Base-by-base conservation (phyloP, 2,888 invertebrate genomes). In the Luffia ferchaultella region DNA sequence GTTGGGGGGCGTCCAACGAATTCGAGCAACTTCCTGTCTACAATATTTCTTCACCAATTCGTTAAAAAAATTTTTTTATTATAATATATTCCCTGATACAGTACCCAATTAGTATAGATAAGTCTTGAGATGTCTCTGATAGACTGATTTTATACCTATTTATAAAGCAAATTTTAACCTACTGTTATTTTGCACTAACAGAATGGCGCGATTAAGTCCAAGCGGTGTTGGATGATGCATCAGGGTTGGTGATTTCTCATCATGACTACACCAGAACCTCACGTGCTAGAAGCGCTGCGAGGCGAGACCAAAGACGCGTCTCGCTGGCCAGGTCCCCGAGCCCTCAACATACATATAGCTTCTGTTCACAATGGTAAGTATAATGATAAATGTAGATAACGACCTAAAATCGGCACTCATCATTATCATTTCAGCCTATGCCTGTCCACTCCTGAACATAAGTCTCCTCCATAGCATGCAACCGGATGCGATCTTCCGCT, bases 301-400 rank as follows among this genome's bases (percentile, higher is more conserved):
- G 85, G 85, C 50, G 68, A 65, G 65, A 73, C 77, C 40, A 65
- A 70, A 50, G 69, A 69, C 54, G 70, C 72, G 58, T 77, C 77
- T 62, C 78, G 79, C 66, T 85, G 85, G 76, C 87, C 88, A 2
- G 86, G 87, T 45, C 86, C 88, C 2, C 74, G 88, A 16, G 82
- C 85, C 44, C 82, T 87, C 61, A 88, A 88, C 68, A 85, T 88
- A 61, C 87, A 76, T 64, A 80, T 88, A 54, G 85, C 87, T 43
- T 85, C 85, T 9, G 82, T 85, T 55, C 85, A 80, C 62, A 85
- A 85, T 72, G 86, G 87, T 87, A 59, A 67, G 70, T 60, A 46
- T 42, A 44, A 3, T 49, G 16, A 7, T 15, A 40, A 40, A n/a
- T 20, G 17, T 40, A 5, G 16, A 15, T 15, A 16, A 44, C 5